Conservation (phyloP, 2,888 invertebrate genomes). For the Phania funesta region DNA sequence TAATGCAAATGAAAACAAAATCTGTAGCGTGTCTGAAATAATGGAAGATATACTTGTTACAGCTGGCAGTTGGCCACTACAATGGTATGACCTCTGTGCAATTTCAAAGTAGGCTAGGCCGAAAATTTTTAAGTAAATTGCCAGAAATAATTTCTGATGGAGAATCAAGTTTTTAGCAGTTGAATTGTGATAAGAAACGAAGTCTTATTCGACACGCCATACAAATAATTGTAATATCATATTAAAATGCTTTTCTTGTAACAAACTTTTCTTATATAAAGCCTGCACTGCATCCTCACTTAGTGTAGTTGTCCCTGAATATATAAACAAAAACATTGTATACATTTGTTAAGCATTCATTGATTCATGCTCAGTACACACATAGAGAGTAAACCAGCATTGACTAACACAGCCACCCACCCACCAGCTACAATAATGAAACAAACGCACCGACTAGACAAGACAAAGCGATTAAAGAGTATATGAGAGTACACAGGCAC, state of each 20-base stretch:
- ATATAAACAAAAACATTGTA: constrained; percentile 49
- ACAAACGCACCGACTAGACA: constrained; percentile 7
- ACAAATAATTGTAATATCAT: not conserved
- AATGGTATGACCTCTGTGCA: no score
- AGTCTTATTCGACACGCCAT: no score
- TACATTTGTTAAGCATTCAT: constrained; percentile 47
- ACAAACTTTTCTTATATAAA: not conserved
- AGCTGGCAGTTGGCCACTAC: no score
- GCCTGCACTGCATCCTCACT: not conserved
- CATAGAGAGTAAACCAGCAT: constrained; percentile 8
- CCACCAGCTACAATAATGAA: constrained; percentile 27
- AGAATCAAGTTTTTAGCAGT: no score
- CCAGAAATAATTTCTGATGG: no score
- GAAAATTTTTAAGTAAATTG: no score
- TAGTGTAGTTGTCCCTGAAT: constrained; percentile 14
- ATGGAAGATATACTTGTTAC: no score
- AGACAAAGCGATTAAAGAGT: constrained; percentile 31
- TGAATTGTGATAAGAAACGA: no score
- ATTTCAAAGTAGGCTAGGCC: no score
- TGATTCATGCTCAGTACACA: constrained; percentile 31
- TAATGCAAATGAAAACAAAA: no score
- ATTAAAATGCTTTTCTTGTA: no score
- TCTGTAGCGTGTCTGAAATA: no score
- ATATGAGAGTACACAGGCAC: constrained; percentile 8
- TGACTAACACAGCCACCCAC: constrained; percentile 3